Base-by-base conservation (phyloP, 2,888 invertebrate genomes). In the Drosophila rellima region DNA sequence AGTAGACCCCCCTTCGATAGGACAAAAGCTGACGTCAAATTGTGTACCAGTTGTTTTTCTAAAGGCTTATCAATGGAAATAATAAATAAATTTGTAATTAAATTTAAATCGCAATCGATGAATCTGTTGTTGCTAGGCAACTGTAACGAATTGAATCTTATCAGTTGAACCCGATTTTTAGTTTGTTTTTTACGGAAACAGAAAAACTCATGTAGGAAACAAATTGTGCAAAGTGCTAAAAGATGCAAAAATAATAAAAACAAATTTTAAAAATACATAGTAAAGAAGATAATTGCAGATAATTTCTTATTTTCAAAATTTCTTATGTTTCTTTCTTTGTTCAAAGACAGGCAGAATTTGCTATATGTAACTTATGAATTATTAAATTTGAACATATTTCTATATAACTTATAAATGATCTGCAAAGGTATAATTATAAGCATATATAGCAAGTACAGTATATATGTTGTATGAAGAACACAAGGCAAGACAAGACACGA, bases 51-150 rank as follows among this genome's bases (percentile, higher is more conserved):
- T 7, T 26, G 6, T 6, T 26, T 26, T 26, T 7, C 42, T 33
- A 62, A 75, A 63, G 50, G 75, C 45, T 70, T 59, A 70, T 73
- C 73, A 70, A 63, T 64, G 23, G n/a, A 47, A 78, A 70, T 52
- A 52, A 23, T 26, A 47, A 52, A 54, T 15, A 29, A 33, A 54
- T n/a, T n/a, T n/a, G n/a, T 35, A 42, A 26, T 56, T 55, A 48
- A 69, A 63, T 50, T 20, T 23, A 57, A 40, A 52, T 55, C 23
- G 64, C 31, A 52, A 42, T 23, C 35, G 37, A 29, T 29, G 37
- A 11, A 33, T 50, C 42, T 33, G 70, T 78, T 33, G 70, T 78
- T 75, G 63, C 77, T 31, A 67, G 37, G 60, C 64, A 48, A 48
- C 17, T 42, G 3, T 29, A 11, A n/a, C n/a, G 5, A 5, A 10